phyloP scores from a whole-genome alignment of 2,113 vertebrate species.

The Passer montanus region DNA sequence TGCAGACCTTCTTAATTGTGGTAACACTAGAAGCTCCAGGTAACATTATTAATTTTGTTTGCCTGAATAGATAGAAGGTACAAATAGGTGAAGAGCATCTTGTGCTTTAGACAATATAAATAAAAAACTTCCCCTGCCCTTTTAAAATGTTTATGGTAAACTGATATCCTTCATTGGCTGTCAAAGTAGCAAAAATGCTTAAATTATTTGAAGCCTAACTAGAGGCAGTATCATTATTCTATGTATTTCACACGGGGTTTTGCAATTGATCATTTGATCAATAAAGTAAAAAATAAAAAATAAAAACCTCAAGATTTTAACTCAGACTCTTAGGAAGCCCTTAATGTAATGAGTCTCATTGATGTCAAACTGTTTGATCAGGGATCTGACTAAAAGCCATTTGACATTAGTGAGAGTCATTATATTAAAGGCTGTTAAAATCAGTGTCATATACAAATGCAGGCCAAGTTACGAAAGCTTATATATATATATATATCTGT shows the following conservation, averaged over 20 bases:
- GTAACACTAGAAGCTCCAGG: background rate
- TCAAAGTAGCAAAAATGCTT: background rate
- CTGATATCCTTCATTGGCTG: background rate
- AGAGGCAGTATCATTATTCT: background rate
- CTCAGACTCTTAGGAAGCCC: background rate
- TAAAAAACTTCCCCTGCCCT: background rate
- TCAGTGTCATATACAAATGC: background rate
- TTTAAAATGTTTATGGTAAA: background rate
- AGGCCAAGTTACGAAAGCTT: background rate
- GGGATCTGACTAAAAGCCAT: background rate
- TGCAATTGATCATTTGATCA: background rate
- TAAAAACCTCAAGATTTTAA: background rate
- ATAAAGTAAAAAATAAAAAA: background rate
- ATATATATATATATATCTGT: fast-evolving
- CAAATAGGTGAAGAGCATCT: background rate
- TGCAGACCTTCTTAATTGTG: background rate
- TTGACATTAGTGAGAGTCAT: background rate
- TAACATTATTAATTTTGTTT: background rate
- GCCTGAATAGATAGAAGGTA: background rate
- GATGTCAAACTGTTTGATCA: background rate
- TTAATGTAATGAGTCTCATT: background rate
- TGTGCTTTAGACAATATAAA: background rate
- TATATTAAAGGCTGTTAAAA: background rate
- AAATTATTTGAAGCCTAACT: background rate
- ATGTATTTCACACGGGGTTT: background rate